Evolutionary conservation across 2,797 vertebrate species (phyloP).

Genomic region (Aldrovandia affinis): DNA sequence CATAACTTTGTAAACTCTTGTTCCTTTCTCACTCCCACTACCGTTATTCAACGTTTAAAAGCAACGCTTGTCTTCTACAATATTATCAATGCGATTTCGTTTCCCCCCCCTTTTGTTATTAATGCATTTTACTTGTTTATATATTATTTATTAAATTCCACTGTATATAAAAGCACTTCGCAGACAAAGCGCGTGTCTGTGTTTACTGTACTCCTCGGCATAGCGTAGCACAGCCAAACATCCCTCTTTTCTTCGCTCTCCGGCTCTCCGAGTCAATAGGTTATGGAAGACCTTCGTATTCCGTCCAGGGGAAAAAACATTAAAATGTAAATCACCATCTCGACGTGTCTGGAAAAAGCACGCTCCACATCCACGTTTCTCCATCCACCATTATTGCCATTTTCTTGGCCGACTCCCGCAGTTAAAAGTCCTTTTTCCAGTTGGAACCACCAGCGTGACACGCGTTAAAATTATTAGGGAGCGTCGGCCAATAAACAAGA

Average conservation of each 20-base stretch:
- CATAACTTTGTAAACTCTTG: slow-evolving; percentile 8
- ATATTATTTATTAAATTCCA: neutral
- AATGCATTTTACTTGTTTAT: slow-evolving; percentile 27
- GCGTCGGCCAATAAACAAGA: slow-evolving; percentile 40
- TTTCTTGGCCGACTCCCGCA: slow-evolving; percentile 17
- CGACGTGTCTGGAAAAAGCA: slow-evolving; percentile 24
- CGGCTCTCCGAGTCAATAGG: slow-evolving; percentile 44
- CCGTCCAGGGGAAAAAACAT: slow-evolving; percentile 14
- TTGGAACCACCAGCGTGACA: slow-evolving; percentile 54
- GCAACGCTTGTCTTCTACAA: neutral
- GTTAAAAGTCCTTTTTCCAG: slow-evolving; percentile 15
- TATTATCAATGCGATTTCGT: neutral
- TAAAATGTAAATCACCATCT: slow-evolving; percentile 32
- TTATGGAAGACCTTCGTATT: slow-evolving; percentile 35
- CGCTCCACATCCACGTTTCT: slow-evolving; percentile 24
- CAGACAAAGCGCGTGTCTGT: slow-evolving; percentile 27
- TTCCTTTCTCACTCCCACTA: slow-evolving; percentile 15
- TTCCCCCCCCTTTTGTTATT: slow-evolving; percentile 41
- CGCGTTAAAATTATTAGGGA: slow-evolving; percentile 43
- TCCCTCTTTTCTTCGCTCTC: slow-evolving; percentile 43
- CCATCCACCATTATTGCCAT: slow-evolving; percentile 35
- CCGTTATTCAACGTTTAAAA: slow-evolving; percentile 9
- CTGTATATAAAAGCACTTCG: slow-evolving; percentile 7
- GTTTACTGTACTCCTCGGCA: slow-evolving; percentile 38
- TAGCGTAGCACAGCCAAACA: slow-evolving; percentile 41